These are phyloP conservation scores for Helogale parvula DNA, from an alignment of 2,113 vertebrate species.

Conservation along the genomic window DNA sequence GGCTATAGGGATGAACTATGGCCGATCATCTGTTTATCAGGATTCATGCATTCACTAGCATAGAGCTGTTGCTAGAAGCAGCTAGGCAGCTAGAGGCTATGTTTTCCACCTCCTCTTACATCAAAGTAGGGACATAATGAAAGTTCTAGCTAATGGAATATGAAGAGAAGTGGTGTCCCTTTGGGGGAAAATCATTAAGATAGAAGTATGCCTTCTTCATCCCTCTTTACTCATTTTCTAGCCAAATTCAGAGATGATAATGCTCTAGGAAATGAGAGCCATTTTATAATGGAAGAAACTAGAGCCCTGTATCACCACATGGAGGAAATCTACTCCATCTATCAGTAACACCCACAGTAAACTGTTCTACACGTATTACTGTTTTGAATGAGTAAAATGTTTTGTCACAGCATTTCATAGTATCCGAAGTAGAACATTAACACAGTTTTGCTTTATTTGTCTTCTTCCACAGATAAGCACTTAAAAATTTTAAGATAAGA, in stretches of 20 bases:
- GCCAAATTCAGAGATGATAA: background rate
- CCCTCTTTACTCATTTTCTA: background rate
- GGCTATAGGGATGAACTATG: background rate
- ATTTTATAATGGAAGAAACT: background rate
- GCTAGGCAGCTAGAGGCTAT: background rate
- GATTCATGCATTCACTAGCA: background rate
- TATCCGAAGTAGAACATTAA: background rate
- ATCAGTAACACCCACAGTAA: background rate
- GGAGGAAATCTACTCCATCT: background rate
- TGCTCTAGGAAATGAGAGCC: background rate
- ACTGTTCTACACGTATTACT: background rate
- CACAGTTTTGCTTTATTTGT: background rate
- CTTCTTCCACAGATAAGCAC: background rate
- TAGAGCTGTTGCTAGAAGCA: background rate
- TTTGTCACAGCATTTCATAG: background rate
- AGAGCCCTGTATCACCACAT: background rate
- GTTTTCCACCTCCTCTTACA: background rate
- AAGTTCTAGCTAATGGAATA: background rate
- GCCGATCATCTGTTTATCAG: background rate
- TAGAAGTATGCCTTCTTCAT: background rate
- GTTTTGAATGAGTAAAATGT: background rate
- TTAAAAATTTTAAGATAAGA: background rate
- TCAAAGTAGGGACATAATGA: background rate
- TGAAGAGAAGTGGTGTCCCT: background rate
- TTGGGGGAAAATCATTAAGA: background rate